Base-by-base conservation (phyloP, 1,140 invertebrate species). In the Zaprionus ghesquierei region DNA sequence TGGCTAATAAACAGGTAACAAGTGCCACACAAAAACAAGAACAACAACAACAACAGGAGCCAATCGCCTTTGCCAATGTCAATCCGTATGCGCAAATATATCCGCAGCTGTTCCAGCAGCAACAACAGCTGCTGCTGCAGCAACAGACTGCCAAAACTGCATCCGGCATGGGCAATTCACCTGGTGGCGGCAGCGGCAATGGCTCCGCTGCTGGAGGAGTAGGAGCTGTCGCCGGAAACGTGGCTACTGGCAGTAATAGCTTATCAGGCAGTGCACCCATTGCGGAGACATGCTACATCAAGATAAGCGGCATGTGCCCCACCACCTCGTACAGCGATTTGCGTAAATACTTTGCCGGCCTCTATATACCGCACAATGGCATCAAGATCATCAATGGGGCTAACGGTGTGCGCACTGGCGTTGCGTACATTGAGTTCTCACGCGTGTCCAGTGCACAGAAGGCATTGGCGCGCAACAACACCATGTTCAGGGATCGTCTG, bases 311-410 rank as follows among this genome's bases (percentile, higher is more conserved):
- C 60, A 94, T 96, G 87, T 94, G 94, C 1, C 91, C 93, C 15
- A 94, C 93, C 64, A 94, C 95, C 0, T 86, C 94, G n/a, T 97
- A 97, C 81, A 94, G 94, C 20, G 97, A 98, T 81, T 92, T 98
- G 0, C 93, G 96, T 10, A 94, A 95, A 56, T 96, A 98, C 69
- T 98, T 98, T 89, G 93, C 94, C 5, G 95, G 95, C 8, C 94
- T 96, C 55, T 94, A 95, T 79, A 97, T 98, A 38, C 94, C 95
- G 9, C 95, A 95, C 69, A 95, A 96, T 81, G 96, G 97, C 3
- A 94, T 98, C 29, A 98, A 98, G 92, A 93, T 98, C 75, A 95
- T 97, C 8, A 96, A 95, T 82, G 96, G 98, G 76, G 94, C 94
- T 12, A 94, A 95, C 72, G 97, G 97, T 0, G 94, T 95, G 25